Evolutionary conservation across 2,888 invertebrate species (phyloP), one percentile per base, ranked within the genome.

Genomic region (Suillia variegata): DNA sequence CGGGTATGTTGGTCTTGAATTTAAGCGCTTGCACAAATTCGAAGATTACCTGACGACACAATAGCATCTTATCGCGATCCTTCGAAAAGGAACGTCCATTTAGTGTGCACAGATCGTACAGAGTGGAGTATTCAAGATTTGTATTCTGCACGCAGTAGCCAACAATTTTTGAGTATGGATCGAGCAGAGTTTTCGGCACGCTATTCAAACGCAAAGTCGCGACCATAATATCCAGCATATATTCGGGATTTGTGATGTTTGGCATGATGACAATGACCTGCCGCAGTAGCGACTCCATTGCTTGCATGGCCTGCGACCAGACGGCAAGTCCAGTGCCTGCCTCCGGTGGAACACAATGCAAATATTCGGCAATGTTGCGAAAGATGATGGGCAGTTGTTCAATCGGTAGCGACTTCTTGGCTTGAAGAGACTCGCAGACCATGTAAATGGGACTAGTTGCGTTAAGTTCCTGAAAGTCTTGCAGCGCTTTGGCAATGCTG

Each of bases 381-480:
- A 96, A 85, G 67, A 96, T 90, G 33, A 90, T 87, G 6, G 90
- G 88, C 62, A 97, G 84, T 51, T 86, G 86, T 70, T 90, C 89
- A 20, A 86, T 76, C 2, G 91, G 88, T 54, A 92, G 79, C 0
- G 88, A 88, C 81, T 94, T 94, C 73, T 89, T 89, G 2, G 89
- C 88, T 69, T 92, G 92, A 55, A 94, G 73, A 15, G 89, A 87
- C 87, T 90, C 80, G 63, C 84, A 87, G 24, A 98, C 86, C 67
- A 94, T 85, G 77, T 96, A 96, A 62, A 99, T 85, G 12, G 98
- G 97, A 8, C 96, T 94, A 61, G 96, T 92, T 2, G 96, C 96
- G 78, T 94, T 97, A 58, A 99, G 82, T 81, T 99, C 98, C 75
- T 91, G 92, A 84, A 99, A 99, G 83, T 99, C 99, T 20, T 94